A percentile compares a stretch with the other conserved stretches of the same genome.
phyloP scores from a whole-genome alignment of 2,888 invertebrate genomes.

The Pycnomerus fuliginosus region DNA sequence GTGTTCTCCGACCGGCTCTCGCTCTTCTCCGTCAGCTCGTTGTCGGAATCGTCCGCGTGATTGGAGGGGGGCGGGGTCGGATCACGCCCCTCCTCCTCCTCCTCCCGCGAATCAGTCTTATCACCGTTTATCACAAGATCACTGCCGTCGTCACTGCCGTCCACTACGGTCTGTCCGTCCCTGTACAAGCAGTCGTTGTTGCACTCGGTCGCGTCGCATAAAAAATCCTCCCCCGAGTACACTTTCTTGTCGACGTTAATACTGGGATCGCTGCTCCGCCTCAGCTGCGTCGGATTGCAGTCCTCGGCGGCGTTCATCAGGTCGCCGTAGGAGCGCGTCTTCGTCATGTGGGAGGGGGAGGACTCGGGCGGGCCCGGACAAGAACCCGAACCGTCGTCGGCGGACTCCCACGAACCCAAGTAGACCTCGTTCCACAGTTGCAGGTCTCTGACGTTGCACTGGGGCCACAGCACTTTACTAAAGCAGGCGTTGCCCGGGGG shows the following conservation, averaged over 20 bases:
- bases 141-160: conserved; percentile 38
- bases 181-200: conserved; percentile 48
- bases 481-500: conserved; percentile 49
- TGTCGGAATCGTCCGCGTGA: not conserved
- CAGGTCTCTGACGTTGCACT: conserved; percentile 80
- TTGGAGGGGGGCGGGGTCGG: conserved; percentile 15
- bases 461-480: conserved; percentile 73
- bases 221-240: conserved; percentile 33
- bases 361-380: conserved; percentile 53
- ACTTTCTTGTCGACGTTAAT: conserved; percentile 65
- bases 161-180: conserved; percentile 27
- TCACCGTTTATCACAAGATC: conserved; percentile 39
- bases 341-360: conserved; percentile 60
- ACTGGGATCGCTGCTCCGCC: conserved; percentile 84
- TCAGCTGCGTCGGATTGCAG: conserved; percentile 54
- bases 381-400: conserved; percentile 42
- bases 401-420: conserved; percentile 58
- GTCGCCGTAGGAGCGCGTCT: conserved; percentile 86
- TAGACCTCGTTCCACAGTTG: conserved; percentile 85
- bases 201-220: conserved; percentile 37
- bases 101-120: conserved; percentile 32
- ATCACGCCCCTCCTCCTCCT: conserved; percentile 16
- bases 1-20: conserved; percentile 43
- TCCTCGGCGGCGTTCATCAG: conserved; percentile 67
- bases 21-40: conserved; percentile 30